Base-by-base conservation (phyloP, 2,797 vertebrate species). In the Hoplostethus mediterraneus region DNA sequence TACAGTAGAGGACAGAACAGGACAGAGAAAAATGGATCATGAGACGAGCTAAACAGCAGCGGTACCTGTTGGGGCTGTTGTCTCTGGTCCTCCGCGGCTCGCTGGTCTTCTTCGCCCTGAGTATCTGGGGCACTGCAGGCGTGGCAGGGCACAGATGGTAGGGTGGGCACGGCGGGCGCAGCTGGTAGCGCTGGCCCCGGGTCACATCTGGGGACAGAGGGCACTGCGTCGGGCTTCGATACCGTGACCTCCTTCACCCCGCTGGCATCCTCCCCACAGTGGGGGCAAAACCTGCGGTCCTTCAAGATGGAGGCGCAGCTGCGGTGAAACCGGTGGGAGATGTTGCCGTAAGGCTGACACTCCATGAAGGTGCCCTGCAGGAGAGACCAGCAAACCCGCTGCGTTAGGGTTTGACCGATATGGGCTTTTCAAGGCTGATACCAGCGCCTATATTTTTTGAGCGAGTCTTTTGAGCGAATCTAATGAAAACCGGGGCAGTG, bases 351-450 rank as follows among this genome's bases (percentile, higher is more conserved):
- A 0, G 97, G 98, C 79, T 96, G 95, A 85, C 97, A 99, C 88
- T 99, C 98, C 96, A 99, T 96, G 87, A 98, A 99, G 16, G 95
- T 95, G 52, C 98, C 98, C 98, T 99, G 77, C n/a, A 47, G 51
- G 44, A 57, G 4, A 44, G 40, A 79, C 0, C 44, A 6, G 11
- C 3, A 60, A 13, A 63, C 51, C 16, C 14, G 3, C 16, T 21
- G 12, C 16, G 33, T 65, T 38, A 52, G 28, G 7, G 28, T 40
- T 40, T 8, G 10, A 4, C 10, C 10, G 11, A 14, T 14, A 3
- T 12, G 10, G 42, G 42, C 5, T 14, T 44, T 44, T 44, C 11
- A 42, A 12, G 2, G 40, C 9, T 11, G 40, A 10, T 42, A 10
- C 40, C 40, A 42, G 21, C 21, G 1, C 21, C 21, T 21, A 9